phyloP scores from a whole-genome alignment of 2,797 vertebrate species.

The Phrynocephalus forsythii region DNA sequence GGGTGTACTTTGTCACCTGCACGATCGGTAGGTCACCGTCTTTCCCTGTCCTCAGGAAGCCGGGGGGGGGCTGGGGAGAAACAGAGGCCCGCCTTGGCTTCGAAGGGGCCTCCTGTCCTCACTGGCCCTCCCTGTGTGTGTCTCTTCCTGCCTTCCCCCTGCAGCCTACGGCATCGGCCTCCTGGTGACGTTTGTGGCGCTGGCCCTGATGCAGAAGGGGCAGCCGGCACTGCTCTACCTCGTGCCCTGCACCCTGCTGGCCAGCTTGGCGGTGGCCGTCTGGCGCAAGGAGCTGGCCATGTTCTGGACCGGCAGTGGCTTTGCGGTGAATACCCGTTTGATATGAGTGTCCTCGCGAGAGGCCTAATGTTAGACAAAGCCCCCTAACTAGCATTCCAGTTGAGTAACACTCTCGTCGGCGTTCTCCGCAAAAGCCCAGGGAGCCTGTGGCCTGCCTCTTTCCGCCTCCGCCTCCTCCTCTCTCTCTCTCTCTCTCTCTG shows the following conservation, averaged over 20 bases:
- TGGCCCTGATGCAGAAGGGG: constrained; percentile 94
- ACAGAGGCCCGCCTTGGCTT: too few species aligned
- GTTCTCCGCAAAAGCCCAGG: constrained; percentile 41
- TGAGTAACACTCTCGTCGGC: constrained; percentile 84
- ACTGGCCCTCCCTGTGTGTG: not conserved
- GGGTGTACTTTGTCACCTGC: constrained; percentile 95
- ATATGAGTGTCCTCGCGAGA: constrained; percentile 88
- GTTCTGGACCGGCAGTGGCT: constrained; percentile 99
- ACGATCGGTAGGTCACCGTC: constrained; percentile 84
- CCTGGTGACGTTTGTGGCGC: constrained; percentile 94
- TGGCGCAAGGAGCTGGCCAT: constrained; percentile 90
- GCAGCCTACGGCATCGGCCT: constrained; percentile 94
- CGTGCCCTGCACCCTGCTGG: constrained; percentile 94
- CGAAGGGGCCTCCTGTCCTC: too few species aligned
- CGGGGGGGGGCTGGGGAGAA: not conserved
- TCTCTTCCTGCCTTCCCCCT: not conserved
- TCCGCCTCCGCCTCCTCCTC: too few species aligned
- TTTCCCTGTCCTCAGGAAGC: too few species aligned
- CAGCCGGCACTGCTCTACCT: constrained; percentile 96
- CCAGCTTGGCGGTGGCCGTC: constrained; percentile 89
- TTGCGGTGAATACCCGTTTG: constrained; percentile 99
- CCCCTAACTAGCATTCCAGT: constrained; percentile 88
- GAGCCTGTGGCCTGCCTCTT: constrained; percentile 17
- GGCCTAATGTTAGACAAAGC: constrained; percentile 78
- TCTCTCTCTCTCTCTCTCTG: too few species aligned